A percentile compares a stretch with the other conserved stretches of the same genome.
Evolutionary conservation across 1,140 invertebrate species (phyloP).

Genomic region (Trypoxylus dichotomus): DNA sequence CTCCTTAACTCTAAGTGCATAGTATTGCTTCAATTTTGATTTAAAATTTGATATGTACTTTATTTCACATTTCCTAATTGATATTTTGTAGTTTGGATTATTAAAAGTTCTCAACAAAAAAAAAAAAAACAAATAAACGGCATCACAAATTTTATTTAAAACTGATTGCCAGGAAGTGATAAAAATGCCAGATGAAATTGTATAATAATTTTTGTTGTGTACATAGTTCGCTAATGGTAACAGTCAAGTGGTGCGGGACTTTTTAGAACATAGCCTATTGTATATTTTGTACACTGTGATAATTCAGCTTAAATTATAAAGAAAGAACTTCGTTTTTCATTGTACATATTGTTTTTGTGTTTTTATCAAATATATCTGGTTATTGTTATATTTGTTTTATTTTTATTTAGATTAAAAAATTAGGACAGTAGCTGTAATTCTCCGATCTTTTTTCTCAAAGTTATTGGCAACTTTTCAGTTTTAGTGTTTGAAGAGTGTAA

Average conservation of each 20-base stretch:
- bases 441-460: neutral
- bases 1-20: too few relatives aligned
- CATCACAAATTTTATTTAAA: too few relatives aligned
- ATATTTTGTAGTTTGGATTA: neutral
- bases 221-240: neutral
- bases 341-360: neutral
- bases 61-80: too few relatives aligned
- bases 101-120: neutral
- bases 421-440: neutral
- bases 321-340: neutral
- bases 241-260: neutral
- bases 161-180: neutral
- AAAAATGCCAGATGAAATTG: neutral
- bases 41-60: too few relatives aligned
- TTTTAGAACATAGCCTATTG: neutral
- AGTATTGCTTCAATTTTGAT: too few relatives aligned
- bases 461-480: too few relatives aligned
- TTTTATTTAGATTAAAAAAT: neutral
- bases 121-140: too few relatives aligned
- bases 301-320: constrained; percentile 17
- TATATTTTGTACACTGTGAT: constrained; percentile 25
- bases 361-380: constrained; percentile 7
- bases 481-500: too few relatives aligned
- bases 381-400: constrained; percentile 9
- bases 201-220: neutral